These are phyloP conservation scores for Hozukius guyotensis DNA, from an alignment of 2,797 vertebrate species.

Conservation along the genomic window DNA sequence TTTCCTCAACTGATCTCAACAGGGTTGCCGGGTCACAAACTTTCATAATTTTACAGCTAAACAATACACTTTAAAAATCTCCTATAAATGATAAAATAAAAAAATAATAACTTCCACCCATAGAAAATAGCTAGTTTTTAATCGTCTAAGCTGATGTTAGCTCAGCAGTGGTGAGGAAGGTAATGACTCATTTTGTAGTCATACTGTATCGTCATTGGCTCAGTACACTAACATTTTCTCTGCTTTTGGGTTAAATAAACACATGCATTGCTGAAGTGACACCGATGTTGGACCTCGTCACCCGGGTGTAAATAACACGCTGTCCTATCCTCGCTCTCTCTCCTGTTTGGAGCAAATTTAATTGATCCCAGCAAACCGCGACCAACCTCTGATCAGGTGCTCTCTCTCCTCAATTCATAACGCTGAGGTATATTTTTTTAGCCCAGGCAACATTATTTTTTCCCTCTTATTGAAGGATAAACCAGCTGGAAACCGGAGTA, in stretches of 20 bases:
- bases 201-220: not conserved
- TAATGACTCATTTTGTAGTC: not conserved
- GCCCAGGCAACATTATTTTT: not conserved
- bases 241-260: not conserved
- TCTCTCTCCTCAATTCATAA: slow-evolving; percentile 7
- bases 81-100: too few relatives aligned
- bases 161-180: not conserved
- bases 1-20: too few relatives aligned
- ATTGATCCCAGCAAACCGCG: slow-evolving; percentile 65
- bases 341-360: slow-evolving; percentile 57
- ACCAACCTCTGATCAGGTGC: slow-evolving; percentile 24
- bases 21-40: too few relatives aligned
- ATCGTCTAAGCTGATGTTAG: not conserved
- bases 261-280: not conserved
- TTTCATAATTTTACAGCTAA: too few relatives aligned
- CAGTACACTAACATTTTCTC: too few relatives aligned
- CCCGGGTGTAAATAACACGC: slow-evolving; percentile 50
- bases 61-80: too few relatives aligned
- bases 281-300: slow-evolving; percentile 48
- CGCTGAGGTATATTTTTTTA: not conserved
- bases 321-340: slow-evolving; percentile 61
- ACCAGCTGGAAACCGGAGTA: slow-evolving; percentile 19
- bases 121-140: not conserved
- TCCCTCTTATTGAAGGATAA: not conserved
- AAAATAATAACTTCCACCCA: not conserved